These are phyloP conservation scores for Girardia tigrina DNA, from an alignment of 2,888 invertebrate species.

Conservation along the genomic window DNA sequence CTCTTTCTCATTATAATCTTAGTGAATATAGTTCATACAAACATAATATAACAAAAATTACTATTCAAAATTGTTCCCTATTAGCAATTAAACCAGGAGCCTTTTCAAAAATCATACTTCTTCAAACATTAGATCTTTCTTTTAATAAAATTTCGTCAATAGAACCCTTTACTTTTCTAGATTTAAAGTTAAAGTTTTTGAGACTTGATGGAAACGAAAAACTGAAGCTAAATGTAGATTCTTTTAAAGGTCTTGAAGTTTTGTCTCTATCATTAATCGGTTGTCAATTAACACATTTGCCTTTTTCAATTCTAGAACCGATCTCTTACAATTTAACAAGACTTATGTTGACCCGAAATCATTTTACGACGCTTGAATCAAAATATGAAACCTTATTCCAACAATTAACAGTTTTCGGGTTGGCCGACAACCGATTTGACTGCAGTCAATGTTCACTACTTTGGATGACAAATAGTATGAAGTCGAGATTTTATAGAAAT, in stretches of 20 bases:
- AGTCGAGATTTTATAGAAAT: not conserved
- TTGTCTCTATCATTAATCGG: not conserved
- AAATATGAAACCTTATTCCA: constrained; percentile 18
- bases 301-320: not conserved
- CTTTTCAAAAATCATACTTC: not conserved
- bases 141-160: not conserved
- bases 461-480: constrained; percentile 19
- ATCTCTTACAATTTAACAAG: not conserved
- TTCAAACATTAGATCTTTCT: constrained; percentile 9
- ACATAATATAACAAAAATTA: constrained; percentile 3
- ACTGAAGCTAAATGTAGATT: not conserved
- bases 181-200: not conserved
- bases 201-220: not conserved
- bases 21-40: not conserved
- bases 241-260: not conserved
- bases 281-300: constrained; percentile 2
- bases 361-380: not conserved
- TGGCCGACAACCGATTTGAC: not conserved
- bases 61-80: constrained; percentile 10
- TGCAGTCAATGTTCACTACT: constrained; percentile 11
- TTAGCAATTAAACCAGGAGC: not conserved
- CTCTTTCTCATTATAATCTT: not conserved
- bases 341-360: constrained; percentile 1
- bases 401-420: not conserved
- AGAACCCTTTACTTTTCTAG: not conserved